A percentile compares a stretch with the other conserved stretches of the same genome.
phyloP scores from a whole-genome alignment of 2,113 vertebrate genomes.

The Pomatostomus ruficeps region DNA sequence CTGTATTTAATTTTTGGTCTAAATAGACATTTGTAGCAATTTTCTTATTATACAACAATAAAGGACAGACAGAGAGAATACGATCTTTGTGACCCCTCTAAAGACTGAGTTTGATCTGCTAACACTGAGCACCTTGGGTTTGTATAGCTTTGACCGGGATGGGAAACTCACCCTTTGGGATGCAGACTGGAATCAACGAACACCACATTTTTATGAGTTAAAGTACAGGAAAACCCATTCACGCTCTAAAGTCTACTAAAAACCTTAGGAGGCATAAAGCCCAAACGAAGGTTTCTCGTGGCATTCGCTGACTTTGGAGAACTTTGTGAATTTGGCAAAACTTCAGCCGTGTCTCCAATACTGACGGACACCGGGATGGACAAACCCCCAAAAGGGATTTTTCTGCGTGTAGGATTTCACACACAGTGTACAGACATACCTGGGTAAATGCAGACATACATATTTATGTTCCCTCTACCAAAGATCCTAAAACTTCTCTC shows the following conservation, averaged over 20 bases:
- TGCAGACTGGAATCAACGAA: not conserved
- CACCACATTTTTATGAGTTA: not conserved
- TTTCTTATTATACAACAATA: not conserved
- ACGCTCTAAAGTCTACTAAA: not conserved
- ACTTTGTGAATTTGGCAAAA: conserved; percentile 38
- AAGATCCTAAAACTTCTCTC: not conserved
- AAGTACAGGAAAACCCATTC: not conserved
- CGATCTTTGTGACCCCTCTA: not conserved
- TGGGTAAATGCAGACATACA: not conserved
- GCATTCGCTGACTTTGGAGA: not conserved
- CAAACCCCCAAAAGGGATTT: not conserved
- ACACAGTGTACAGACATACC: not conserved
- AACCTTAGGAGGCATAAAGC: conserved; percentile 30
- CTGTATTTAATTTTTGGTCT: not conserved
- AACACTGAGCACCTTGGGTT: not conserved
- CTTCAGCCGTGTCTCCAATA: not conserved
- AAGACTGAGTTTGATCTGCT: not conserved
- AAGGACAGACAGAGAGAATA: not conserved
- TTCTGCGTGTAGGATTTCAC: not conserved
- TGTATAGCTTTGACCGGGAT: not conserved
- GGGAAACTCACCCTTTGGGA: not conserved
- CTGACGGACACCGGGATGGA: not conserved
- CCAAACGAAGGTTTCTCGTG: not conserved
- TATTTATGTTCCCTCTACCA: not conserved
- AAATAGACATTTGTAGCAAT: not conserved